These are phyloP conservation scores for Knipowitschia caucasica DNA, from an alignment of 2,797 vertebrate genomes.

Conservation along the genomic window DNA sequence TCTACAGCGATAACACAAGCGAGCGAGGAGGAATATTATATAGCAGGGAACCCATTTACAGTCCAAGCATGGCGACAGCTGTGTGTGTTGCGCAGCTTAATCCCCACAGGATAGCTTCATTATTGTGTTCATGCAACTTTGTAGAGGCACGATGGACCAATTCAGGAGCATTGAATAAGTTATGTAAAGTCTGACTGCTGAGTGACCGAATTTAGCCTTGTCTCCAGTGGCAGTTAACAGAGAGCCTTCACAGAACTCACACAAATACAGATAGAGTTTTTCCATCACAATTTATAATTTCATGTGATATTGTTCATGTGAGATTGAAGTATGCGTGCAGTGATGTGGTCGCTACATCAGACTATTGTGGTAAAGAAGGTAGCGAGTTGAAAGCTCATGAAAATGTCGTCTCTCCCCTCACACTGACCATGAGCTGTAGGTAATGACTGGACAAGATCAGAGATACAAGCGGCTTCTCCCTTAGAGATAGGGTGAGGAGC, in stretches of 20 bases:
- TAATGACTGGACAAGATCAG: too few relatives aligned
- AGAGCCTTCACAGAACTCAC: slow-evolving; percentile 27
- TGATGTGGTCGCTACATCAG: too few relatives aligned
- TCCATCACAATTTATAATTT: too few relatives aligned
- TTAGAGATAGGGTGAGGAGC: too few relatives aligned
- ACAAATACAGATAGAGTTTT: slow-evolving; percentile 21
- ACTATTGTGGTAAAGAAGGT: too few relatives aligned
- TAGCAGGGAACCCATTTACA: slow-evolving; percentile 48
- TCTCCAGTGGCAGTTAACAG: slow-evolving; percentile 27
- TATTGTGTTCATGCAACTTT: slow-evolving; percentile 52
- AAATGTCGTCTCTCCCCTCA: too few relatives aligned
- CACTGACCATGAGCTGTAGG: too few relatives aligned
- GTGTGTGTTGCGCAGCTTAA: slow-evolving; percentile 50
- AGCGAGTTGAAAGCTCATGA: too few relatives aligned
- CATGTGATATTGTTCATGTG: too few relatives aligned
- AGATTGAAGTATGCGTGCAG: too few relatives aligned
- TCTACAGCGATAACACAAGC: slow-evolving; percentile 50
- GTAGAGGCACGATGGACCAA: slow-evolving; percentile 28
- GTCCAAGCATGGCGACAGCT: slow-evolving; percentile 35
- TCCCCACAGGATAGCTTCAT: slow-evolving; percentile 62
- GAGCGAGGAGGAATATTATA: slow-evolving; percentile 54
- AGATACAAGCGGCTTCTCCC: too few relatives aligned
- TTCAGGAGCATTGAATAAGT: slow-evolving; percentile 43
- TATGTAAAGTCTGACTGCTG: slow-evolving; percentile 43
- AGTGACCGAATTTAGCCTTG: slow-evolving; percentile 60